Percentiles rank a stretch among this genome's conserved stretches.
Evolutionary conservation across 2,113 vertebrate species (phyloP).

Genomic region (Rhynchomys soricoides): DNA sequence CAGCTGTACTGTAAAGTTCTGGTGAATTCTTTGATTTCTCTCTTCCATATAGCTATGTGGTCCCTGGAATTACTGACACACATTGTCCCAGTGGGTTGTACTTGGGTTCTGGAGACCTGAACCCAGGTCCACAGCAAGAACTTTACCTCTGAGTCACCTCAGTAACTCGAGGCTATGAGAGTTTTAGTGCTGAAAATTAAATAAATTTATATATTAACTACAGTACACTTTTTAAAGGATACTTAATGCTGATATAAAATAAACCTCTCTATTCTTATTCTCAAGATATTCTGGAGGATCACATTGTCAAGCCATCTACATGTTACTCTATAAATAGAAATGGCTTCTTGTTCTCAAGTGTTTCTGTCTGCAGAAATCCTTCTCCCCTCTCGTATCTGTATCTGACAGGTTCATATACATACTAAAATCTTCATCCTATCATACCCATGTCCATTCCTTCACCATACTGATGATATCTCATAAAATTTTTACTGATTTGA

Average conservation of each 20-base stretch:
- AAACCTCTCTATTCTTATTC: neutral
- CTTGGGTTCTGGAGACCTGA: neutral
- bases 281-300: neutral
- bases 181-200: neutral
- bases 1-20: too few relatives aligned
- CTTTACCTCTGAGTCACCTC: neutral
- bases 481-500: neutral
- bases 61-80: neutral
- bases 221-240: neutral
- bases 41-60: accelerated
- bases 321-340: neutral
- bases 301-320: neutral
- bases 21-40: neutral
- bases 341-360: neutral
- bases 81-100: neutral
- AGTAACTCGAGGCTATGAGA: neutral
- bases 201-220: neutral
- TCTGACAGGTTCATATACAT: neutral
- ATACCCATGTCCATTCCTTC: neutral
- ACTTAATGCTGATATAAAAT: neutral
- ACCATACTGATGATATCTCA: neutral
- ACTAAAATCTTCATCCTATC: neutral
- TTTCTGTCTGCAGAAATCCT: neutral
- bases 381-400: neutral
- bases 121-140: too few relatives aligned